Evolutionary conservation across 2,888 invertebrate genomes (phyloP), one percentile per base, ranked within the genome.

Genomic region (Phengaris alcon): DNA sequence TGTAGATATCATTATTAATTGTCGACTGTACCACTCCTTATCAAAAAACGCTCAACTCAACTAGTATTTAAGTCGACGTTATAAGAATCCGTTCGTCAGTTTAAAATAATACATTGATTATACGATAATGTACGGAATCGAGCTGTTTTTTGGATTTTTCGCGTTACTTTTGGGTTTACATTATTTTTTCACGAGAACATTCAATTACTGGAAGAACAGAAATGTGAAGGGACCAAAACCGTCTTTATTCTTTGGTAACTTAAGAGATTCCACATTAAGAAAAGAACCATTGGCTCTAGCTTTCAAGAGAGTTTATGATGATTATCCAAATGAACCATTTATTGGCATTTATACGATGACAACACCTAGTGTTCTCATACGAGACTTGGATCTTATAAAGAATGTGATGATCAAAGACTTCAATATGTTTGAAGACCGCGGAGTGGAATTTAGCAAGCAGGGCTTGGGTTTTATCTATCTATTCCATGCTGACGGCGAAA

Each of bases 381-480:
- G 86, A 15, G 90, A 90, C 77, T 80, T 87, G 22, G 88, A 90
- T 57, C 9, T 75, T 1, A 75, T 75, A 6, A 75, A 69, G 22
- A 10, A 75, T 57, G 44, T 75, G 12, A 75, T 75, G 75, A 75
- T 75, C 48, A 75, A 75, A 55, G 75, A 75, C 22, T 75, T 75
- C n/a, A 57, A 87, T 13, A 10, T 68, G 0, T 90, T 90, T 52
- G 10, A 77, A 7, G 86, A 89, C 10, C 85, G 90, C 8, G 87
- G 88, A 0, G 3, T 87, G 0, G 84, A 85, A 55, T 84, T 86
- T 46, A 85, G 86, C 64, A 84, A 84, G 6, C 76, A 86, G 74
- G 86, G 84, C 6, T 76, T 89, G 51, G 87, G 86, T n/a, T n/a
- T n/a, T n/a, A n/a, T n/a, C n/a, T n/a, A 90, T 76, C 74, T 90